phyloP scores from a whole-genome alignment of 2,113 vertebrate genomes.

The Barnardius zonarius region DNA sequence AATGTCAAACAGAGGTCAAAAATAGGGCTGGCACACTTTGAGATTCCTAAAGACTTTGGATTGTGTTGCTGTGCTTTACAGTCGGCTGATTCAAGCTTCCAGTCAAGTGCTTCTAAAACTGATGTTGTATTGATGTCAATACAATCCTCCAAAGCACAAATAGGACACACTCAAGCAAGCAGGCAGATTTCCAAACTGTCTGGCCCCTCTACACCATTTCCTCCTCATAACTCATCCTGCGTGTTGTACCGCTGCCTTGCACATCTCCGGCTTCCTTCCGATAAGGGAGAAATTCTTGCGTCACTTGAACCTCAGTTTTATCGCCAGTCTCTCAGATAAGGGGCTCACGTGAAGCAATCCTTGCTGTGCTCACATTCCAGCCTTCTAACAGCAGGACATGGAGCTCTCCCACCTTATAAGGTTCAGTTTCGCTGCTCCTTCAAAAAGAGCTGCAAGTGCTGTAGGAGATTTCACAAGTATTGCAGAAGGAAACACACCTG shows the following conservation, averaged over 20 bases:
- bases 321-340: slow-evolving; percentile 20
- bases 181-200: slow-evolving; percentile 12
- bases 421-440: background rate
- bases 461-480: background rate
- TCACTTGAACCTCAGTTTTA: slow-evolving; percentile 1
- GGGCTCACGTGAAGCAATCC: background rate
- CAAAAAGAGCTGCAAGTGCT: background rate
- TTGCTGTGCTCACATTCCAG: background rate
- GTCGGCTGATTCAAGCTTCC: background rate
- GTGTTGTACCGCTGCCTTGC: background rate
- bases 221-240: slow-evolving; percentile 11
- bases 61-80: background rate
- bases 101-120: background rate
- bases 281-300: slow-evolving; percentile 48
- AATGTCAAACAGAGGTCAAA: background rate
- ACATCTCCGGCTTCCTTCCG: slow-evolving; percentile 25
- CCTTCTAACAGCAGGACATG: background rate
- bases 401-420: slow-evolving; percentile 56
- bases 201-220: slow-evolving; percentile 23
- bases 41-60: background rate
- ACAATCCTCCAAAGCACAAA: background rate
- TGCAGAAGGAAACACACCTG: background rate
- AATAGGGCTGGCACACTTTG: background rate
- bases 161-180: background rate
- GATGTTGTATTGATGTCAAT: background rate